These are phyloP conservation scores for Brachionus manjavacas DNA, from an alignment of 1,140 invertebrate genomes.

Conservation along the genomic window DNA sequence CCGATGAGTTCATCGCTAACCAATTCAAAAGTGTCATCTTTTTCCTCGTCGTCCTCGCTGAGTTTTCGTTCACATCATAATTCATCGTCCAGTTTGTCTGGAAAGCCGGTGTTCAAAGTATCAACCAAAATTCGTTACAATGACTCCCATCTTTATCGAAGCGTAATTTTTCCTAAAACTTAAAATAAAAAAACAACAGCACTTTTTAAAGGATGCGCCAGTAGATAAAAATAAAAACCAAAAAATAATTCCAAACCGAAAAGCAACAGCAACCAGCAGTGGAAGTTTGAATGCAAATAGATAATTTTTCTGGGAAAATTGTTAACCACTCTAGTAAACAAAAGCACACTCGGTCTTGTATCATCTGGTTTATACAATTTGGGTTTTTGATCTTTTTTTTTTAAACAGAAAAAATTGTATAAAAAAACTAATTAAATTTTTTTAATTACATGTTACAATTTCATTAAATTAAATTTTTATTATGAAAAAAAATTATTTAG, in stretches of 20 bases:
- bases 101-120: conserved; percentile 4
- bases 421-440: background rate
- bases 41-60: background rate
- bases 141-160: background rate
- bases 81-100: background rate
- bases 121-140: conserved; percentile 30
- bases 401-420: background rate
- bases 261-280: background rate
- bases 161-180: background rate
- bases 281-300: background rate
- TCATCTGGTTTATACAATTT: background rate
- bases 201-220: background rate
- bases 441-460: background rate
- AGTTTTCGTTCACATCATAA: background rate
- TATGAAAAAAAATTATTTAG: background rate
- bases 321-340: too few relatives aligned
- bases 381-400: background rate
- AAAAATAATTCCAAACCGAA: background rate
- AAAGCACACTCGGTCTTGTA: too few relatives aligned
- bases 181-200: background rate
- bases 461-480: background rate
- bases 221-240: conserved; percentile 3
- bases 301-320: too few relatives aligned
- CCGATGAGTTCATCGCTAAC: background rate
- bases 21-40: background rate